Evolutionary conservation across 35 echinoderm and acorn worm genomes (phyloP).

Genomic region (Strongylocentrotus purpuratus): DNA sequence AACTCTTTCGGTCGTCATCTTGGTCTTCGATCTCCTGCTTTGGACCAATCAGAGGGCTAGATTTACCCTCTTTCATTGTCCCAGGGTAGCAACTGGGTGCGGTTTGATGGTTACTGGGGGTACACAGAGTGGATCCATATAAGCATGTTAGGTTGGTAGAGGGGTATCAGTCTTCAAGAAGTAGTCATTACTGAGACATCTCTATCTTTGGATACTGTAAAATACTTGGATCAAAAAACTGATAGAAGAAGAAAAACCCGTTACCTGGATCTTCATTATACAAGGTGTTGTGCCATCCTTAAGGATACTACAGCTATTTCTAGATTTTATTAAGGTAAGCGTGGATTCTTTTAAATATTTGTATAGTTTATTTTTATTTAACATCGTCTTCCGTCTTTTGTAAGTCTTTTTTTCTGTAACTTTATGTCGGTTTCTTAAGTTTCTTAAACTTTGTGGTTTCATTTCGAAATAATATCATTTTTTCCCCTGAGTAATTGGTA

Average conservation of each 20-base stretch:
- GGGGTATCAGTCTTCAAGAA: neutral
- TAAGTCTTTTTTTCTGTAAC: neutral
- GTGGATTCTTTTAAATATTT: no score
- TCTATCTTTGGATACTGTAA: neutral
- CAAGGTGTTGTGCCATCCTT: neutral
- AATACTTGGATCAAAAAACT: neutral
- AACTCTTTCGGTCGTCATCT: neutral
- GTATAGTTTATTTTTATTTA: neutral
- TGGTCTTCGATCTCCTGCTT: neutral
- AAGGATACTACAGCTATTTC: neutral
- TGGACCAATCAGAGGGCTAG: neutral
- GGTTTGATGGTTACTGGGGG: neutral
- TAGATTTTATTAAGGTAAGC: neutral
- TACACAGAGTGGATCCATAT: neutral
- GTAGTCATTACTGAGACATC: neutral
- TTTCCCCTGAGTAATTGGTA: neutral
- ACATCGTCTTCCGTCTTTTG: neutral
- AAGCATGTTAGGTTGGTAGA: neutral
- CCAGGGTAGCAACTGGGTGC: neutral
- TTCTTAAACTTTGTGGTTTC: neutral
- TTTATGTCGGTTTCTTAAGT: neutral
- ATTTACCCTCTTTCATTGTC: neutral
- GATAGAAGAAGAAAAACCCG: neutral
- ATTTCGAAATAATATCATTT: neutral
- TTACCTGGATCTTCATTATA: neutral